Evolutionary conservation across 2,797 vertebrate species (phyloP).

Genomic region (Cottoperca gobio): DNA sequence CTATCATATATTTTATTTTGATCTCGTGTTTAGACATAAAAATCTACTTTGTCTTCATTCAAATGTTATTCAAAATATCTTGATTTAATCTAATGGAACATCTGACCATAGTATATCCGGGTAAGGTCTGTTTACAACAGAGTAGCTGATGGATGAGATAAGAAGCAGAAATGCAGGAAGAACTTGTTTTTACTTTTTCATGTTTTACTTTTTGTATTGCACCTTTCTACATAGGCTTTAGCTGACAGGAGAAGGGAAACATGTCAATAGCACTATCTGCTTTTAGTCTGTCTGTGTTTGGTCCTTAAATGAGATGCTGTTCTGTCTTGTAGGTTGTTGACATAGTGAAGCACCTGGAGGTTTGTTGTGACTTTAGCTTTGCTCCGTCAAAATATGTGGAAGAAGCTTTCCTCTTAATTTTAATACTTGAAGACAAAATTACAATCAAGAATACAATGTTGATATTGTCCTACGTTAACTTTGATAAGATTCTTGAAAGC

Average conservation of each 20-base stretch:
- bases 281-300: not conserved
- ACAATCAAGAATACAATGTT: not conserved
- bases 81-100: not conserved
- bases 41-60: no score
- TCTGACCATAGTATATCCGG: not conserved
- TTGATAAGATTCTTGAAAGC: not conserved
- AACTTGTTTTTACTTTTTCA: not conserved
- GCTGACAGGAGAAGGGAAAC: not conserved
- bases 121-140: not conserved
- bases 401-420: not conserved
- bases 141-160: not conserved
- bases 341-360: not conserved
- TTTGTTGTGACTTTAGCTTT: not conserved
- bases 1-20: no score
- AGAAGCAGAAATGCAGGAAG: not conserved
- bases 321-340: conserved; percentile 1
- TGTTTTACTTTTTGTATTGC: no score
- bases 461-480: not conserved
- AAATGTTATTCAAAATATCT: not conserved
- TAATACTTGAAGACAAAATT: conserved; percentile 15
- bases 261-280: not conserved
- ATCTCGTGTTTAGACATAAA: not conserved
- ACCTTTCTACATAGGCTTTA: not conserved
- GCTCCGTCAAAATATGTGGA: not conserved
- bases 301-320: not conserved